phyloP scores from a whole-genome alignment of 2,113 vertebrate species.

The Datnioides undecimradiatus region DNA sequence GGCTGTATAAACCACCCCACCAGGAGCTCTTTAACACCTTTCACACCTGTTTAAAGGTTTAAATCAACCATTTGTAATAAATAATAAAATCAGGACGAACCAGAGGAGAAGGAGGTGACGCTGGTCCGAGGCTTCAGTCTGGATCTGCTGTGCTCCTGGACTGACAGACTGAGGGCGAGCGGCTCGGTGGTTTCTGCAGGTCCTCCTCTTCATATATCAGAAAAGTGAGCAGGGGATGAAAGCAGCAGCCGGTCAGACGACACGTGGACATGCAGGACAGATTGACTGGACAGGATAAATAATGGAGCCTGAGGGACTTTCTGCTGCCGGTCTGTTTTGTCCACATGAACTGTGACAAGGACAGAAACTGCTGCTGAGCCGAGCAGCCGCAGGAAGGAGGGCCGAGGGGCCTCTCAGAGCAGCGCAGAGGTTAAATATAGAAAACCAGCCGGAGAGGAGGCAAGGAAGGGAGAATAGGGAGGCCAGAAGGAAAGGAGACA shows the following conservation, averaged over 20 bases:
- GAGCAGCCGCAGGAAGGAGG: neutral
- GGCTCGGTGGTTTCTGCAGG: too few relatives aligned
- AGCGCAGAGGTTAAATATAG: conserved; percentile 41
- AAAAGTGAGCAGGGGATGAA: neutral
- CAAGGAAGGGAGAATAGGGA: neutral
- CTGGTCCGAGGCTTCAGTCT: neutral
- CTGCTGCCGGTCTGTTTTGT: neutral
- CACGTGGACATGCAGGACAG: too few relatives aligned
- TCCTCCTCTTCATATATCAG: neutral
- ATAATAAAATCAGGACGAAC: neutral
- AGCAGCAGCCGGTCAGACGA: neutral
- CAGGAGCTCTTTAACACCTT: too few relatives aligned
- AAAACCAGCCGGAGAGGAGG: neutral
- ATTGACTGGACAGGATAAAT: too few relatives aligned
- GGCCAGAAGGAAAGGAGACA: neutral
- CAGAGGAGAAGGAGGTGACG: neutral
- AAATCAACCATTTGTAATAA: too few relatives aligned
- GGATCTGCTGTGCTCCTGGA: neutral
- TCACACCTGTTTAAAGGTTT: too few relatives aligned
- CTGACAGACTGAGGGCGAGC: neutral
- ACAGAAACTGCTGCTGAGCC: neutral
- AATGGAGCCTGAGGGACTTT: neutral
- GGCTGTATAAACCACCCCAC: too few relatives aligned
- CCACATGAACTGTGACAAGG: conserved; percentile 16
- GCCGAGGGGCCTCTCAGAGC: neutral